Conservation (phyloP, 1,140 invertebrate genomes). For the Antheraea pernyi region DNA sequence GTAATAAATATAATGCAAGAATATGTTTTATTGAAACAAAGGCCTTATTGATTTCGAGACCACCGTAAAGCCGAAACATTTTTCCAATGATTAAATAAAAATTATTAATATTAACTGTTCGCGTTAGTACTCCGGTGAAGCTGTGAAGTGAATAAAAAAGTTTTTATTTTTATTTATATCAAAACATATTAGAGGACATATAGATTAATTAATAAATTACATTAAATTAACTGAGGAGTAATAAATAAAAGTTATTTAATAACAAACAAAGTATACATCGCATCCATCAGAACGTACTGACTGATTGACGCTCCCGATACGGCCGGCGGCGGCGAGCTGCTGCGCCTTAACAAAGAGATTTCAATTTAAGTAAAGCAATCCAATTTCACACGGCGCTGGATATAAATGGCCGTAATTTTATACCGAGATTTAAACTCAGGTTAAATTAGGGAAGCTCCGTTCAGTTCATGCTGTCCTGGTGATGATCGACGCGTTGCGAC, state of each 20-base stretch:
- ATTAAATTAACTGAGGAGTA: constrained; percentile 6
- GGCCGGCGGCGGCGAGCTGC: too few species aligned
- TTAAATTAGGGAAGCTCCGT: constrained; percentile 29
- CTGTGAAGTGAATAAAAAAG: too few species aligned
- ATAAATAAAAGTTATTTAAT: constrained; percentile 11
- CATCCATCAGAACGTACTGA: constrained; percentile 14
- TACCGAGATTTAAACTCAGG: constrained; percentile 38
- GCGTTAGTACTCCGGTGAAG: too few species aligned
- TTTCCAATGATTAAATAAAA: too few species aligned
- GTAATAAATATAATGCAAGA: too few species aligned
- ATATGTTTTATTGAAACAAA: too few species aligned
- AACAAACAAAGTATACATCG: constrained; percentile 4
- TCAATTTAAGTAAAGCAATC: constrained; percentile 56
- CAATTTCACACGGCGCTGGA: constrained; percentile 53
- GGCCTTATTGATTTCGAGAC: too few species aligned
- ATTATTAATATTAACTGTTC: too few species aligned
- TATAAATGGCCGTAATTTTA: constrained; percentile 54
- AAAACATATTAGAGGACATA: too few species aligned
- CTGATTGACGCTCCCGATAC: background rate
- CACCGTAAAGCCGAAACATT: too few species aligned
- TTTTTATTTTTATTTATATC: too few species aligned
- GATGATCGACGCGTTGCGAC: constrained; percentile 5
- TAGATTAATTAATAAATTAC: too few species aligned
- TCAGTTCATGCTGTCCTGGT: constrained; percentile 25
- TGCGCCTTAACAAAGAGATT: constrained; percentile 33